These are phyloP conservation scores for Campopleginae sp. DNA, from an alignment of 2,888 invertebrate genomes.

Conservation along the genomic window DNA sequence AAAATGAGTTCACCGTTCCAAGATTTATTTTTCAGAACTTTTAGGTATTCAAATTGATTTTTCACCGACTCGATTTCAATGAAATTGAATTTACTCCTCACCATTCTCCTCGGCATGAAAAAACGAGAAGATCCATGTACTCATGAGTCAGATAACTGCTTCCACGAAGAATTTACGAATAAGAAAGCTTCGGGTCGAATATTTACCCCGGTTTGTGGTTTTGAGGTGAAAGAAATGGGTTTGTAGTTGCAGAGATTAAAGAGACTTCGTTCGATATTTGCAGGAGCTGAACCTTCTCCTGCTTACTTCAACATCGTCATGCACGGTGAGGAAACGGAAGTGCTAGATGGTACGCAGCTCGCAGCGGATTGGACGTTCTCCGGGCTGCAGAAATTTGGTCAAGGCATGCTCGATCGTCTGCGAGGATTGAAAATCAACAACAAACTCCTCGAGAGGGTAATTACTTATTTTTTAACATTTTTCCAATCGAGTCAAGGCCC, in stretches of 20 bases:
- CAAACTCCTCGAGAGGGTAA: constrained; percentile 94
- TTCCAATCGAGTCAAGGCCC: not conserved
- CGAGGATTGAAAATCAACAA: constrained; percentile 92
- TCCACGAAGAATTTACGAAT: no score
- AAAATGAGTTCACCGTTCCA: no score
- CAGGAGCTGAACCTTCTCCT: constrained; percentile 97
- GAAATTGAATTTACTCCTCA: not conserved
- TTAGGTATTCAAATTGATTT: no score
- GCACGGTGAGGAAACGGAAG: constrained; percentile 94
- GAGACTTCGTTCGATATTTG: constrained; percentile 64
- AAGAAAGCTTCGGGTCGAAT: no score
- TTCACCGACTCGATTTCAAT: not conserved
- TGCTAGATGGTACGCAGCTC: constrained; percentile 95
- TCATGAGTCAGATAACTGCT: no score
- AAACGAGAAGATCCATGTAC: no score
- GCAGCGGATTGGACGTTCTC: constrained; percentile 98
- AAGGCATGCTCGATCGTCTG: constrained; percentile 95
- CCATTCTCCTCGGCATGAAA: no score
- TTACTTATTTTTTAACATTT: constrained; percentile 14
- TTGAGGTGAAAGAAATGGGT: no score
- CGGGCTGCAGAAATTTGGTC: constrained; percentile 97
- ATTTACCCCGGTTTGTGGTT: no score
- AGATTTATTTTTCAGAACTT: no score
- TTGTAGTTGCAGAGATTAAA: not conserved
- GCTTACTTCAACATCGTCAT: constrained; percentile 96